Conservation (phyloP, 2,113 vertebrate genomes). For the Empidonax alnorum region DNA sequence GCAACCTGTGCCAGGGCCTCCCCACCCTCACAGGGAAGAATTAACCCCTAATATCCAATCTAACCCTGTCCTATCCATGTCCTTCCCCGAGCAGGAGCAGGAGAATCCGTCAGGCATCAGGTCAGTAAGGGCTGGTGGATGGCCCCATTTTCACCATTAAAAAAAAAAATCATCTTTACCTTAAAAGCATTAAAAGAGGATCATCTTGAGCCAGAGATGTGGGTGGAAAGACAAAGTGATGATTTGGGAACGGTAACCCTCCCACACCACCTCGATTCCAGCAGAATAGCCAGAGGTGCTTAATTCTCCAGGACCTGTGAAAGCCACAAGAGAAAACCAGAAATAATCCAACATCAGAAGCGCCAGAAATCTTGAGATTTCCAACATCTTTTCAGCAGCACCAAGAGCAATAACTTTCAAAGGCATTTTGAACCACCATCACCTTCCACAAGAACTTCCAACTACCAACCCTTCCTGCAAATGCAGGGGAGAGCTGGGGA, state of each 20-base stretch:
- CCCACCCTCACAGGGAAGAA: fast-evolving
- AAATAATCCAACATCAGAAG: background rate
- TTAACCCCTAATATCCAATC: background rate
- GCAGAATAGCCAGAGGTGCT: background rate
- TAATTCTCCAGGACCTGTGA: background rate
- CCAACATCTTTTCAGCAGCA: background rate
- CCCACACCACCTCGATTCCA: background rate
- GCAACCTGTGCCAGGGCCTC: background rate
- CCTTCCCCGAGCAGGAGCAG: background rate
- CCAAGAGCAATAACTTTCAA: background rate
- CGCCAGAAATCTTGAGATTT: background rate
- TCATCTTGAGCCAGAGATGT: background rate
- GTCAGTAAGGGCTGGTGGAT: background rate
- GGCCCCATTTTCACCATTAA: background rate
- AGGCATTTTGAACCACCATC: background rate
- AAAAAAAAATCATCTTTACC: background rate
- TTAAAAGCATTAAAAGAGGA: background rate
- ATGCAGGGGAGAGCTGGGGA: background rate
- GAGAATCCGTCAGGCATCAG: background rate
- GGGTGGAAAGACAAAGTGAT: background rate
- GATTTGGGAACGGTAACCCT: background rate
- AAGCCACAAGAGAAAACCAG: background rate
- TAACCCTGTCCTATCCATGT: background rate
- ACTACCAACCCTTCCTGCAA: background rate
- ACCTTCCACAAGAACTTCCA: background rate